Percentiles rank a stretch among this genome's conserved stretches.
Conservation (phyloP, 1,140 invertebrate species). For the Drosophila virilis region DNA sequence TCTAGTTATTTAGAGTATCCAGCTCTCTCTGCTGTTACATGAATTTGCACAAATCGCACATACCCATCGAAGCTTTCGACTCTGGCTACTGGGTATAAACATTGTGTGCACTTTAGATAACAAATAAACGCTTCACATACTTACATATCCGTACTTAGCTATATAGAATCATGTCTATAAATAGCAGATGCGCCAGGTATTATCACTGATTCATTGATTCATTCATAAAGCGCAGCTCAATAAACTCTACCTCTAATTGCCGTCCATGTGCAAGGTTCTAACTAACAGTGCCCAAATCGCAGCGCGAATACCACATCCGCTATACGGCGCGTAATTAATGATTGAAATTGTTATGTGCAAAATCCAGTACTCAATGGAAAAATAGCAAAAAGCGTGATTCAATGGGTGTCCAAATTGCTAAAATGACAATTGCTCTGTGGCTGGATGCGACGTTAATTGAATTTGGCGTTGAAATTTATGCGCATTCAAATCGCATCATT, state of each 20-base stretch:
- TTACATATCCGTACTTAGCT: slow-evolving; percentile 24
- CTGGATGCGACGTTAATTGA: slow-evolving; percentile 64
- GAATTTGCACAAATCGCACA: background rate
- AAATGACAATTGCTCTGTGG: slow-evolving; percentile 44
- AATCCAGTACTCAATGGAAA: slow-evolving; percentile 22
- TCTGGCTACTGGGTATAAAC: background rate
- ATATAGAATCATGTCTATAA: slow-evolving; percentile 69
- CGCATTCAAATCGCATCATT: slow-evolving; percentile 79
- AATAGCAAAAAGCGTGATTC: slow-evolving; percentile 74
- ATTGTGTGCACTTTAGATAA: slow-evolving; percentile 76
- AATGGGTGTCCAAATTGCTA: slow-evolving; percentile 69
- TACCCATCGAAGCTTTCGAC: background rate
- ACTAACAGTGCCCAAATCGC: slow-evolving; percentile 49
- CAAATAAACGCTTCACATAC: slow-evolving; percentile 57
- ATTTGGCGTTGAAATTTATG: slow-evolving; percentile 61
- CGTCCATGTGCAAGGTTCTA: slow-evolving; percentile 49
- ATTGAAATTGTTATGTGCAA: slow-evolving; percentile 48
- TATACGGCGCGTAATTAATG: slow-evolving; percentile 70
- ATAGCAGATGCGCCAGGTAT: slow-evolving; percentile 66
- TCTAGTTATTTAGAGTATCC: background rate
- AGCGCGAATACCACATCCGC: slow-evolving; percentile 58
- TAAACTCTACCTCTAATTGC: slow-evolving; percentile 27
- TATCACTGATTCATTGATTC: slow-evolving; percentile 68
- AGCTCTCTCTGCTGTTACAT: background rate
- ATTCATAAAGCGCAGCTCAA: slow-evolving; percentile 59